A percentile compares a stretch with the other conserved stretches of the same genome.
These are phyloP conservation scores for Zele albiditarsus DNA, from an alignment of 2,888 invertebrate species.

Conservation along the genomic window DNA sequence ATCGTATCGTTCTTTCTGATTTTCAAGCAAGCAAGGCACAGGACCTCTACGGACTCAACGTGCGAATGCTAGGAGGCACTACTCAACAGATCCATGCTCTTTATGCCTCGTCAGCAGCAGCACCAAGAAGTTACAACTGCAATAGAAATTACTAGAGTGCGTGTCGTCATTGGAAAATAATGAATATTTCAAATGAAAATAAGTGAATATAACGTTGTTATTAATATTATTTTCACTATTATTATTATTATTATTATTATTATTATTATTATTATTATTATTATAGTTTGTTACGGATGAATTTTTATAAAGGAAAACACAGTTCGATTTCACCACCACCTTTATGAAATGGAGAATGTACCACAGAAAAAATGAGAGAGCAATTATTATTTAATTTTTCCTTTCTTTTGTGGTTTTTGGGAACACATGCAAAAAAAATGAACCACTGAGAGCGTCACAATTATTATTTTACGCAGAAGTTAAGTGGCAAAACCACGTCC, in stretches of 20 bases:
- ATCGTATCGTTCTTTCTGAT: slow-evolving; percentile 41
- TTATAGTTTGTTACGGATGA: background rate
- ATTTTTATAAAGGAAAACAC: background rate
- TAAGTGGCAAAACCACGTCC: background rate
- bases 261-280: background rate
- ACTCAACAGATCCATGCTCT: slow-evolving; percentile 66
- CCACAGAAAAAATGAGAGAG: background rate
- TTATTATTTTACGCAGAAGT: background rate
- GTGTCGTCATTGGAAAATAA: slow-evolving; percentile 39
- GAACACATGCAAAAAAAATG: background rate
- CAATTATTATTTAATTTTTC: background rate
- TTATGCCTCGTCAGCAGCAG: slow-evolving; percentile 69
- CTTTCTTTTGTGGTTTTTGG: background rate
- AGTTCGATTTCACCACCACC: slow-evolving; percentile 8
- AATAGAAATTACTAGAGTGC: slow-evolving; percentile 63
- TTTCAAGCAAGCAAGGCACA: slow-evolving; percentile 67
- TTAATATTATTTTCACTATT: background rate
- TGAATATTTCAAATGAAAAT: slow-evolving; percentile 31
- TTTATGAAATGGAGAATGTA: background rate
- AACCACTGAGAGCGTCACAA: background rate
- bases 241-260: background rate
- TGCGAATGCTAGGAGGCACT: slow-evolving; percentile 67
- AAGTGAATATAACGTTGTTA: background rate
- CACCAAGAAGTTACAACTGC: slow-evolving; percentile 71
- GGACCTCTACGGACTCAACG: slow-evolving; percentile 63